Base-by-base conservation (phyloP, 2,113 vertebrate genomes). In the Anas platyrhynchos region DNA sequence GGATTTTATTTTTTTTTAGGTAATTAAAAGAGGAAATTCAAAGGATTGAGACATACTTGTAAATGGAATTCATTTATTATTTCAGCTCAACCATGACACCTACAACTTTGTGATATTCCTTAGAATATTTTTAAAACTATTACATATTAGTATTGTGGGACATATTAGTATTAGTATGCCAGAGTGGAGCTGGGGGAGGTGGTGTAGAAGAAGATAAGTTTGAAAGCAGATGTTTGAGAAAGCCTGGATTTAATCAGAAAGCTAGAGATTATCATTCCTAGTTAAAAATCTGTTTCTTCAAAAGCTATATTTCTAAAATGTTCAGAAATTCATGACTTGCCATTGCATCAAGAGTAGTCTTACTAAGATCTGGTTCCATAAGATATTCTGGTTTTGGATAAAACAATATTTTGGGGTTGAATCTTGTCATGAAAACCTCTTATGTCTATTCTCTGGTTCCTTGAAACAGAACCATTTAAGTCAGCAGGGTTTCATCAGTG, bases 401-500 rank as follows among this genome's bases (percentile, higher is more conserved):
- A 88, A 92, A 94, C 13, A 69, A 3, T 62, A 25, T 59, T 86
- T 91, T 61, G 65, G 65, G 38, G 58, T 68, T 18, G 88, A 83
- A 23, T 62, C 72, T 56, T 78, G 43, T 23, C 0, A 7, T 75
- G 73, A 82, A 94, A 91, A 67, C 43, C 56, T 78, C 80, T 91
- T 62, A 23, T 67, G 17, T 16, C 1, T 83, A 62, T 6, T 62
- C 44, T 83, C 79, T 44, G 46, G 22, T 88, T 72, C 48, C 41
- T 52, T 78, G 66, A 86, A 94, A 94, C 44, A 90, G 72, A 87
- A 62, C 11, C 56, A 81, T 75, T 95, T 86, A 77, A 93, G 38
- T 88, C 88, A 89, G 65, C 2, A 0, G 89, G 68, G 23, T 81
- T 88, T 88, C 61, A 79, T 78, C 83, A 94, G 36, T 34, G 56